Evolutionary conservation across 2,888 invertebrate genomes (phyloP), one percentile per base, ranked within the genome.

Genomic region (Neria commutata): DNA sequence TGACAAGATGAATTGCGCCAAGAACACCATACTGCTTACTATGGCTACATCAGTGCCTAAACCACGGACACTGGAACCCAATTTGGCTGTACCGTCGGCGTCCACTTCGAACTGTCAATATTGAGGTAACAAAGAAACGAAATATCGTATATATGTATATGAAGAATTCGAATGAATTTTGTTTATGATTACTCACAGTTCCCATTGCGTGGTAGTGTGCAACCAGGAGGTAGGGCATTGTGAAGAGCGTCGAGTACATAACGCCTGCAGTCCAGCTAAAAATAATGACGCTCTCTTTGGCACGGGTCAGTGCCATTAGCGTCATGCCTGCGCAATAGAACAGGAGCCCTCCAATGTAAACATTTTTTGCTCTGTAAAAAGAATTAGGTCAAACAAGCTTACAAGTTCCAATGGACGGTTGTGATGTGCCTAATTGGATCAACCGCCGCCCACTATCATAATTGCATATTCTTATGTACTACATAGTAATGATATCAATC

Each of bases 181-280:
- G 29, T 29, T 29, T 29, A 29, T 5, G 29, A 8, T 17, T 56
- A 71, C 86, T 86, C 84, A 95, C 97, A 84, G 88, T 89, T 70
- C 92, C 91, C 60, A 89, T 89, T n/a, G 94, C 90, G 78, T 98
- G 97, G 79, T 97, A 98, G 78, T 94, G 92, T 4, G 98, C 97
- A 25, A 98, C 89, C 54, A 98, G 84, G 33, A 97, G 84, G 76
- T 96, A 98, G 1, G 97, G 97, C 94, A 98, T 94, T 10, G 97
- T 98, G 82, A 98, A 98, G 24, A 98, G 86, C 0, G 97, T 97
- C 14, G 97, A 95, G 82, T 98, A 98, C 95, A 97, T 95, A 48
- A 98, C 90, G 1, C 98, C 97, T 1, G 97, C 95, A 0, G 94
- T 91, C 88, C 95, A 93, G 66, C 96, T 95, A 80, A 95, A 94